These are phyloP conservation scores for Tiliacea citrago DNA, from an alignment of 2,888 invertebrate genomes.

Conservation along the genomic window DNA sequence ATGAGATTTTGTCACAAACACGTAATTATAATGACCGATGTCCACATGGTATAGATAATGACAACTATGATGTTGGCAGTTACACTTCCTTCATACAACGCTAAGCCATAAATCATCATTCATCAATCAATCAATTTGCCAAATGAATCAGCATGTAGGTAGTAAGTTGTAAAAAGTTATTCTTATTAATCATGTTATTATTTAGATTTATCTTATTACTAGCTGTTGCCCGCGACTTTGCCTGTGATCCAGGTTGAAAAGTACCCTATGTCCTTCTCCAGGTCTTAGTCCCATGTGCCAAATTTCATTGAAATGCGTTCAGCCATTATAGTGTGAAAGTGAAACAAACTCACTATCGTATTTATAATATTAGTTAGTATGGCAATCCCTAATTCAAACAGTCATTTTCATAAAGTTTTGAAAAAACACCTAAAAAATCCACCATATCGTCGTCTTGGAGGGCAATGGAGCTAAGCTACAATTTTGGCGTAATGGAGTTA, in stretches of 20 bases:
- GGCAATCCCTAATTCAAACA: not conserved
- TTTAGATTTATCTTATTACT: too few species aligned
- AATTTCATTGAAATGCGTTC: too few species aligned
- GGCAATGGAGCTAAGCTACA: too few species aligned
- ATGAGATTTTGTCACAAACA: not conserved
- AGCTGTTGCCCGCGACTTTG: too few species aligned
- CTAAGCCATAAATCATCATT: not conserved
- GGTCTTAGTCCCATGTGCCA: too few species aligned
- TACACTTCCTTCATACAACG: not conserved
- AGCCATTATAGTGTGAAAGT: too few species aligned
- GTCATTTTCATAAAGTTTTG: not conserved
- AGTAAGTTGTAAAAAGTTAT: not conserved
- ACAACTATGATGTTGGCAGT: not conserved
- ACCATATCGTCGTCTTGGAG: too few species aligned
- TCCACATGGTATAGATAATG: not conserved
- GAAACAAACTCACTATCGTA: too few species aligned
- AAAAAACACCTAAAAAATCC: not conserved
- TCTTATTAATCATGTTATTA: not conserved
- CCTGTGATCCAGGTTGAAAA: too few species aligned
- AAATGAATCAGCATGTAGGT: not conserved
- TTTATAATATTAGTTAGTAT: too few species aligned
- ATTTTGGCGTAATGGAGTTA: too few species aligned
- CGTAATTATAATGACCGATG: not conserved
- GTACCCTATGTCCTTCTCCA: too few species aligned
- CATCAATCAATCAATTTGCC: not conserved